Percentiles rank a stretch among this genome's conserved stretches.
Conservation (phyloP, 2,113 vertebrate genomes). For the Xenus cinereus region DNA sequence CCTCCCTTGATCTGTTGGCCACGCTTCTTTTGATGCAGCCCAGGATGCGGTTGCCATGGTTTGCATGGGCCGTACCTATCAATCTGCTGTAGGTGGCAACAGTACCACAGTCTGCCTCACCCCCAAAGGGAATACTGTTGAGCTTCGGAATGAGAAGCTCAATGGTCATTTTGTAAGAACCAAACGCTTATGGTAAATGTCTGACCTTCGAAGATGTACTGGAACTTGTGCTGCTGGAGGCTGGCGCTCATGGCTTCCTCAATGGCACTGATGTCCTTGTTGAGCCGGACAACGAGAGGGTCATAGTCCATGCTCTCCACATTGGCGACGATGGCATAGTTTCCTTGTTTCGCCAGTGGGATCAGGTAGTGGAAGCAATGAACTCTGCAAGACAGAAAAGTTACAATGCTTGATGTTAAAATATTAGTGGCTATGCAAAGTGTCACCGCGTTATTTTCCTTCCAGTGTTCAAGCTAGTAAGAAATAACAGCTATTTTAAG, state of each 20-base stretch:
- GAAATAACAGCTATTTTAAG: background rate
- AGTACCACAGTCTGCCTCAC: background rate
- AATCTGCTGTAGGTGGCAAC: background rate
- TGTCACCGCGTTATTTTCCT: background rate
- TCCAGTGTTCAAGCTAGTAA: background rate
- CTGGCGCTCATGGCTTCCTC: slow-evolving; percentile 94
- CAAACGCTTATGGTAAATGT: background rate
- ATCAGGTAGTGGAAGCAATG: slow-evolving; percentile 99
- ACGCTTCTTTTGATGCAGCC: too few relatives aligned
- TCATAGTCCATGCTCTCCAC: slow-evolving; percentile 99
- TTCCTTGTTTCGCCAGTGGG: slow-evolving; percentile 93
- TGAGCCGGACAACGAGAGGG: slow-evolving; percentile 93
- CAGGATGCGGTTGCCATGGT: too few relatives aligned
- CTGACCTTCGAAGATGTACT: slow-evolving; percentile 98
- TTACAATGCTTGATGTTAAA: accelerated
- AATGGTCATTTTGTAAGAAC: accelerated
- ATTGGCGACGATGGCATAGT: slow-evolving; percentile 97
- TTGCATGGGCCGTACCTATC: background rate
- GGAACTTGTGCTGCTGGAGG: slow-evolving; percentile 98
- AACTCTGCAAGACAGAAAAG: slow-evolving; percentile 75
- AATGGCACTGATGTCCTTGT: slow-evolving; percentile 96
- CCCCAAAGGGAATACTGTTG: accelerated
- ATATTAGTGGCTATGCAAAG: background rate
- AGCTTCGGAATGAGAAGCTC: background rate
- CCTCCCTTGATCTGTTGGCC: too few relatives aligned